Percentiles rank a stretch among this genome's conserved stretches.
These are phyloP conservation scores for Deladenus siricidicola DNA, from an alignment of 2,888 invertebrate species.

Conservation along the genomic window DNA sequence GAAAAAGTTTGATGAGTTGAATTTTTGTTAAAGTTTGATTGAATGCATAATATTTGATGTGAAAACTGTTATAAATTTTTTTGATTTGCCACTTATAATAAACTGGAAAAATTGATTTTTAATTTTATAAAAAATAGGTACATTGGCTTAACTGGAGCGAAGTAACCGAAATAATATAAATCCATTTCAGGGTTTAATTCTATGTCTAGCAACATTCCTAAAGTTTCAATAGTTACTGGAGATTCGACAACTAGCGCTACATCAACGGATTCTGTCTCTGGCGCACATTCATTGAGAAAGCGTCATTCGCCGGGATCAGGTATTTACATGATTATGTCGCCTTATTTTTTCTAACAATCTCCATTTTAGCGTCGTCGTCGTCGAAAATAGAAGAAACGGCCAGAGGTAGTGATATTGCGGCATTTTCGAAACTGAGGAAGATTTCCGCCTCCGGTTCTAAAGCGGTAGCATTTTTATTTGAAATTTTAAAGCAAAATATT, in stretches of 20 bases:
- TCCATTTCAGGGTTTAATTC: neutral
- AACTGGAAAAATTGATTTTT: no score
- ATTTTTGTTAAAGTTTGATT: no score
- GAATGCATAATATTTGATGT: no score
- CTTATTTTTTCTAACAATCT: neutral
- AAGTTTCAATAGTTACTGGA: neutral
- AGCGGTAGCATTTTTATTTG: constrained; percentile 1
- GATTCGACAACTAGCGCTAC: neutral
- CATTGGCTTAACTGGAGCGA: no score
- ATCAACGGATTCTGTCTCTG: neutral
- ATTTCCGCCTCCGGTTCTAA: constrained; percentile 4
- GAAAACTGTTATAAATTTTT: no score
- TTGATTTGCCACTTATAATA: no score
- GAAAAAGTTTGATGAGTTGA: no score
- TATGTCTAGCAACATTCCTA: neutral
- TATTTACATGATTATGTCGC: neutral
- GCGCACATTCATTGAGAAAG: neutral
- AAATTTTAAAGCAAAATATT: neutral
- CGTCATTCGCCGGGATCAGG: neutral
- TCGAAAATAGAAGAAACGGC: neutral
- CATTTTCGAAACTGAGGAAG: constrained; percentile 2
- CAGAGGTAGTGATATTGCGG: neutral
- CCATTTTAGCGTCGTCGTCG: neutral
- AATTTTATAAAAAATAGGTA: no score
- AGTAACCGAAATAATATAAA: no score